A percentile compares a stretch with the other conserved stretches of the same genome.
These are phyloP conservation scores for Campoletis sonorensis DNA, from an alignment of 1,140 invertebrate genomes.

Conservation along the genomic window DNA sequence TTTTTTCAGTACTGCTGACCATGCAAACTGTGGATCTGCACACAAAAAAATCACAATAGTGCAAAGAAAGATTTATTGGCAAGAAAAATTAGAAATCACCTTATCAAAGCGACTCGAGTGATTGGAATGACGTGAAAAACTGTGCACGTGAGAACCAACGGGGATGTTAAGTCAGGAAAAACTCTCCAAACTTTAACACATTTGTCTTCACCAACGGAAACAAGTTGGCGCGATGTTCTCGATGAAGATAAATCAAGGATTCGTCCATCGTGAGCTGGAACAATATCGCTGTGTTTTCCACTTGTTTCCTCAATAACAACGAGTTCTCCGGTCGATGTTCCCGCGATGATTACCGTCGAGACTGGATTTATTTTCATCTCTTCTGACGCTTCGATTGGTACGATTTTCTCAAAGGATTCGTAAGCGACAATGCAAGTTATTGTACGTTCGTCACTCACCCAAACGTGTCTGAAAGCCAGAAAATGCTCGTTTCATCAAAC, in stretches of 20 bases:
- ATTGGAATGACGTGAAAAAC: conserved; percentile 55
- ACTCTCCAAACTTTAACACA: conserved; percentile 59
- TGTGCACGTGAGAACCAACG: conserved; percentile 48
- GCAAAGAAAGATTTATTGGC: conserved; percentile 1
- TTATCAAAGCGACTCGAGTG: conserved; percentile 47
- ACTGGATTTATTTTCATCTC: conserved; percentile 51
- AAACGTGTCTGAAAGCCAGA: conserved; percentile 51
- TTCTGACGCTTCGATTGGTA: conserved; percentile 37
- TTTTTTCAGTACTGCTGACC: conserved; percentile 47
- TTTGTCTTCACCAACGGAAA: conserved; percentile 55
- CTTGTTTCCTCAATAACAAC: conserved; percentile 51
- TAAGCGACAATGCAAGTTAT: conserved; percentile 58
- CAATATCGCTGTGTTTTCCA: conserved; percentile 53
- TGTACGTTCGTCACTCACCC: conserved; percentile 43
- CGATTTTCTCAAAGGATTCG: conserved; percentile 57
- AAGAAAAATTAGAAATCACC: conserved; percentile 38
- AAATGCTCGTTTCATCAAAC: background rate
- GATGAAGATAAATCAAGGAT: conserved; percentile 46
- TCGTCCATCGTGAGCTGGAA: conserved; percentile 45
- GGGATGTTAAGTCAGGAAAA: conserved; percentile 47
- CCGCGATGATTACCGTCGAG: conserved; percentile 53
- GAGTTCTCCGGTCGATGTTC: conserved; percentile 54
- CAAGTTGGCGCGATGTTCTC: conserved; percentile 17
- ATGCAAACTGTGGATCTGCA: conserved; percentile 54
- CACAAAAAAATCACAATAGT: background rate